A percentile compares a stretch with the other conserved stretches of the same genome.
phyloP scores from a whole-genome alignment of 2,888 invertebrate species.

The Diadromus collaris region DNA sequence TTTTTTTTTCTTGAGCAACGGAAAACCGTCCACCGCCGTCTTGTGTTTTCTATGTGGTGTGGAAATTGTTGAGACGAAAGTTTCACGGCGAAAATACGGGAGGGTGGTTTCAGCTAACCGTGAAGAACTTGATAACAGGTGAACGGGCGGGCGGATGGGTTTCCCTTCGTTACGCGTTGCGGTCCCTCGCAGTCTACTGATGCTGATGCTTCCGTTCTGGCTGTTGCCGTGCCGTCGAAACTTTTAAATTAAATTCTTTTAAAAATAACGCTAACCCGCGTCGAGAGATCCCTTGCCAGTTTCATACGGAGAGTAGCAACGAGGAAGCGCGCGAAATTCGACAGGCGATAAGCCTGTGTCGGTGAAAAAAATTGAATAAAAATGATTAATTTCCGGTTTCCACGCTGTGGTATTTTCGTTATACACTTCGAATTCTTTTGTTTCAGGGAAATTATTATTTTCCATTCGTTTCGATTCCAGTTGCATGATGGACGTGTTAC shows the following conservation, averaged over 20 bases:
- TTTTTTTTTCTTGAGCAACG: background rate
- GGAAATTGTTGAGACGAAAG: background rate
- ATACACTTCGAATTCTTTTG: background rate
- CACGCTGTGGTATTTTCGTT: background rate
- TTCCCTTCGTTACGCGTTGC: background rate
- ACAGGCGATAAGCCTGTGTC: no score
- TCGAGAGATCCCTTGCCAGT: background rate
- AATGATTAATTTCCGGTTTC: no score
- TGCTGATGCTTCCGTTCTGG: background rate
- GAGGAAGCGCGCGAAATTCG: no score
- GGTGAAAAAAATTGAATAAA: no score
- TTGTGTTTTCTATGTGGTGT: background rate
- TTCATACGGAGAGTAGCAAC: background rate
- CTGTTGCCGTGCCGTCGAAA: background rate
- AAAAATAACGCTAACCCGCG: background rate
- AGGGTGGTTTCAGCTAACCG: background rate
- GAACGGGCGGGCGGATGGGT: background rate
- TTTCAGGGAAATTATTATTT: background rate
- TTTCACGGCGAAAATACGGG: background rate
- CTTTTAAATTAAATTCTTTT: background rate
- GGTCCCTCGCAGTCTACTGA: background rate
- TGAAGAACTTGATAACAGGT: background rate
- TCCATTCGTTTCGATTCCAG: background rate
- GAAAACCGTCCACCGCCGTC: background rate
- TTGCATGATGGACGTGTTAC: background rate